phyloP scores from a whole-genome alignment of 2,113 vertebrate genomes.

The Bagarius yarrelli region DNA sequence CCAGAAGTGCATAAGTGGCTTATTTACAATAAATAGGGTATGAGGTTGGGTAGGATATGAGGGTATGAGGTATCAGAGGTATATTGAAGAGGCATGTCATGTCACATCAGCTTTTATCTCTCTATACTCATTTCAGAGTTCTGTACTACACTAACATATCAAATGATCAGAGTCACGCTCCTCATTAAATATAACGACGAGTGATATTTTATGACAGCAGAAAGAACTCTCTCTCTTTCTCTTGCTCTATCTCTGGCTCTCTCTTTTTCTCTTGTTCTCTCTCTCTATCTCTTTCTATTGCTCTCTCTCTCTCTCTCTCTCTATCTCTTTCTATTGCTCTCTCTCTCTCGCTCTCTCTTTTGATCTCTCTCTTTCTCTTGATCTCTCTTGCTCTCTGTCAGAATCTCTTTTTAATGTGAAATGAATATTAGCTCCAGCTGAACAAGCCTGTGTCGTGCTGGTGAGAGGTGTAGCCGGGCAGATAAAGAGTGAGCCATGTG shows the following conservation, averaged over 20 bases:
- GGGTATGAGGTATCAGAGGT: too few relatives aligned
- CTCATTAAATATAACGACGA: constrained; percentile 9
- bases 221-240: neutral
- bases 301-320: too few relatives aligned
- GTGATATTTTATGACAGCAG: neutral
- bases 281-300: neutral
- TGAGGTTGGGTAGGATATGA: too few relatives aligned
- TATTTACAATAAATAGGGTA: too few relatives aligned
- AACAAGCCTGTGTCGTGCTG: neutral
- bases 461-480: constrained; percentile 19
- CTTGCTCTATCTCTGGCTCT: too few relatives aligned
- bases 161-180: constrained; percentile 5
- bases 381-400: neutral
- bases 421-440: constrained; percentile 15
- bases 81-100: neutral
- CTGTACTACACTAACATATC: neutral
- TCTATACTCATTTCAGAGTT: too few relatives aligned
- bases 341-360: neutral
- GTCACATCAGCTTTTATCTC: constrained; percentile 6
- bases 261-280: too few relatives aligned
- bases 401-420: constrained; percentile 7
- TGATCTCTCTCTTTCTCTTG: too few relatives aligned
- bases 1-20: too few relatives aligned
- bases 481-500: constrained; percentile 35
- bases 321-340: neutral